Evolutionary conservation across 2,797 vertebrate species (phyloP), one percentile per base, ranked within the genome.

Genomic region (Megaceryle alcyon): DNA sequence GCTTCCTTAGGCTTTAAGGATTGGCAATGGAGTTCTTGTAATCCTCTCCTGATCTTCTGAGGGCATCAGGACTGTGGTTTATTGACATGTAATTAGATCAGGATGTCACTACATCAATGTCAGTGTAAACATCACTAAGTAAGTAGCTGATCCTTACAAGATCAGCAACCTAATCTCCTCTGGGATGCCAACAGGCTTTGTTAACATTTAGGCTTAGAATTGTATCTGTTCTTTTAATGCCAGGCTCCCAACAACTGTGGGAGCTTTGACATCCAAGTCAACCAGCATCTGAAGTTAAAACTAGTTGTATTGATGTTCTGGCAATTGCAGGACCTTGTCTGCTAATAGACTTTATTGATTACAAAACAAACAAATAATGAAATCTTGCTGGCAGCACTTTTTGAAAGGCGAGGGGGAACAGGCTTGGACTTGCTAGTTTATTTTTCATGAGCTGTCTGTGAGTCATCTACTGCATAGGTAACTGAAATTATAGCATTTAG

Each of bases 41-140:
- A 98, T 97, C 98, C 97, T 94, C 92, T 96, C 83, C 93, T 92
- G 96, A 97, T 97, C 95, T 95, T 96, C 97, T 97, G 92, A 54
- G 97, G 82, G 92, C 96, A 96, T 96, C 94, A 78, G 95, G 98
- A 97, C 95, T 95, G 97, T 91, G 98, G 98, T 98, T 99, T 98
- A 99, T 99, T 99, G 99, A 98, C 98, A 96, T 98, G 98, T 99
- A 99, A 99, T 98, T 98, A 98, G 98, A 99, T 99, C 98, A 98
- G 98, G 95, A 97, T 98, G 98, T 98, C 97, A 98, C 98, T 97
- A 97, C 96, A 95, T 98, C 98, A 97, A 97, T 98, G 98, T 98
- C 98, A 97, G 97, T 98, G 97, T 98, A 98, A 98, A 98, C 98
- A 98, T 97, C 97, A 73, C 85, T 48, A 96, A 97, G 96, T 95